These are phyloP conservation scores for Avahi laniger DNA, from an alignment of 2,797 vertebrate species.

Conservation along the genomic window DNA sequence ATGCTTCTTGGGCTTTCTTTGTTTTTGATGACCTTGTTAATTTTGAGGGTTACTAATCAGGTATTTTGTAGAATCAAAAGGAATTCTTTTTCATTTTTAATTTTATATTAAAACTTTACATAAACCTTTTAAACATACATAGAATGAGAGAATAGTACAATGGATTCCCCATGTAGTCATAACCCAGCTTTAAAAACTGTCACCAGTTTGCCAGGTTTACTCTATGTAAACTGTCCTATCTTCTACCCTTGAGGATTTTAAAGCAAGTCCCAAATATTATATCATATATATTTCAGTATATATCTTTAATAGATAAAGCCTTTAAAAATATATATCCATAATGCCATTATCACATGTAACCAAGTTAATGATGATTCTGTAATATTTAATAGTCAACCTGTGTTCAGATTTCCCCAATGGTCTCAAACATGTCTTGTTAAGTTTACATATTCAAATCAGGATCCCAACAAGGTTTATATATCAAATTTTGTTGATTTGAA, in stretches of 20 bases:
- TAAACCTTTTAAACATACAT: constrained; percentile 4
- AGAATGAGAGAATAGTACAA: background rate
- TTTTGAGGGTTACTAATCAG: constrained; percentile 4
- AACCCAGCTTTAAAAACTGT: background rate
- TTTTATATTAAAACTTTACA: constrained; percentile 37
- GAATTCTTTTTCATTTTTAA: background rate
- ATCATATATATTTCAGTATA: background rate
- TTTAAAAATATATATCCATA: background rate
- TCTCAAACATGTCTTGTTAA: background rate
- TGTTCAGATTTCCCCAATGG: background rate
- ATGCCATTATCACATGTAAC: background rate
- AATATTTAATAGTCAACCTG: constrained; percentile 18
- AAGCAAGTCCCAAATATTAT: background rate
- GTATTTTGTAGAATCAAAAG: constrained; percentile 26
- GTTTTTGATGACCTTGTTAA: background rate
- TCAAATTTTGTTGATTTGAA: background rate
- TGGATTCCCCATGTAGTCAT: background rate
- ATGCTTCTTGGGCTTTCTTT: background rate
- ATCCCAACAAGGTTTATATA: background rate
- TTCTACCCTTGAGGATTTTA: background rate
- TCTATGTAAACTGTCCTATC: background rate
- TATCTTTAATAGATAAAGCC: background rate
- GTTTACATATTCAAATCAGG: background rate
- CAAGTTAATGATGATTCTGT: background rate
- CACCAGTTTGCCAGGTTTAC: background rate